phyloP scores from a whole-genome alignment of 2,888 invertebrate species.

The Athalia rosae region DNA sequence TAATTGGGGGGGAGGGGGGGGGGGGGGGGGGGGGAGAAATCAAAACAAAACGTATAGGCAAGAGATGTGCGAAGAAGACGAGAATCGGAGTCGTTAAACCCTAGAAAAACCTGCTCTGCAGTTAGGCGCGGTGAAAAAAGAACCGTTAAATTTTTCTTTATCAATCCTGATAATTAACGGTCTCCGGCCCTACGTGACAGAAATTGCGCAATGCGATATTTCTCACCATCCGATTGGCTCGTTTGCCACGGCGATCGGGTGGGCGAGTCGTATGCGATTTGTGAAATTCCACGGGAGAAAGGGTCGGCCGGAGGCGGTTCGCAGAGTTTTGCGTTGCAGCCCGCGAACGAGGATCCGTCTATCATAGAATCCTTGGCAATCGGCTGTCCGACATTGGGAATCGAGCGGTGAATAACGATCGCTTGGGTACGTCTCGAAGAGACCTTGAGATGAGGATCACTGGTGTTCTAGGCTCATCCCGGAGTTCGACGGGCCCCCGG shows the following conservation, averaged over 20 bases:
- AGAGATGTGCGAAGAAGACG: neutral
- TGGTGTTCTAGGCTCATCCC: conserved; percentile 39
- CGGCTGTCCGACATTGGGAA: too few species aligned
- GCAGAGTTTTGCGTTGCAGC: too few species aligned
- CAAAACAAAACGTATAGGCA: neutral
- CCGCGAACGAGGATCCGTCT: neutral
- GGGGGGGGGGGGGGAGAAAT: neutral
- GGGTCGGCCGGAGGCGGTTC: too few species aligned
- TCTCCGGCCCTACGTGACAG: conserved; percentile 12
- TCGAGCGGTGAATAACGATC: too few species aligned
- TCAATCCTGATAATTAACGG: conserved; percentile 36
- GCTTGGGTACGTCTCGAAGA: neutral
- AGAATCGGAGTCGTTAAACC: conserved; percentile 24
- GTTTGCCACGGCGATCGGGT: too few species aligned
- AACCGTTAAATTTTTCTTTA: conserved; percentile 29
- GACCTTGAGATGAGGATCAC: conserved; percentile 44
- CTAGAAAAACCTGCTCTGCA: conserved; percentile 27
- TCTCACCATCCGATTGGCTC: too few species aligned
- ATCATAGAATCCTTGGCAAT: neutral
- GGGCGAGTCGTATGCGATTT: too few species aligned
- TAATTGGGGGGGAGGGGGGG: conserved; percentile 6
- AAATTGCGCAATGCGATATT: neutral
- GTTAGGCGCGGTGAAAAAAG: conserved; percentile 8
- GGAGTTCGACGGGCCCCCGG: conserved; percentile 36
- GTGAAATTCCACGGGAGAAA: too few species aligned